Evolutionary conservation across 2,888 invertebrate species (phyloP).

Genomic region (Merodon equestris): DNA sequence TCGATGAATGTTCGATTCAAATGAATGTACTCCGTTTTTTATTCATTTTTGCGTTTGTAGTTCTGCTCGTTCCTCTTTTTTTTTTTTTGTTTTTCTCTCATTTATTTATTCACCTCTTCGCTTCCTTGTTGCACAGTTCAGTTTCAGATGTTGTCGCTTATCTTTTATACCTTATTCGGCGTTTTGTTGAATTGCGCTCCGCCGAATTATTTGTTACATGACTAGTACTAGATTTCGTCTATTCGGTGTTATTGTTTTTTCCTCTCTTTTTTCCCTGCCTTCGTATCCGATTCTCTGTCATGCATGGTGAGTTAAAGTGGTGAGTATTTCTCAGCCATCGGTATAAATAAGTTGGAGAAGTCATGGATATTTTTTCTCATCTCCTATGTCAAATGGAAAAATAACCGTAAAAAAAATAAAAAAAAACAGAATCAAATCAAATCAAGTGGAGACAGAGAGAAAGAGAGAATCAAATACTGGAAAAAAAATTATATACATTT

Average conservation of each 20-base stretch:
- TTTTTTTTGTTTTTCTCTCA: constrained; percentile 6
- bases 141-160: constrained; percentile 42
- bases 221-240: constrained; percentile 1
- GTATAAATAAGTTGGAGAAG: constrained; percentile 8
- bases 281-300: no score
- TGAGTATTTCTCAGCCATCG: constrained; percentile 45
- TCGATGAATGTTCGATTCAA: constrained; percentile 68
- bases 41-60: constrained; percentile 7
- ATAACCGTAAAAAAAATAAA: constrained; percentile 45
- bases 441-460: constrained; percentile 66
- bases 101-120: constrained; percentile 60
- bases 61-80: constrained; percentile 8
- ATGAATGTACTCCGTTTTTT: constrained; percentile 45
- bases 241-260: not conserved
- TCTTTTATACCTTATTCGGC: constrained; percentile 51
- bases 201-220: constrained; percentile 50
- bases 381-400: constrained; percentile 48
- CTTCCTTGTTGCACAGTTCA: constrained; percentile 65
- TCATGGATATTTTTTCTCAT: constrained; percentile 12
- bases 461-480: constrained; percentile 67
- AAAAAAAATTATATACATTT: constrained; percentile 52
- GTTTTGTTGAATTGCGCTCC: constrained; percentile 47
- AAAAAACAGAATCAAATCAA: constrained; percentile 65
- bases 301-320: constrained; percentile 16
- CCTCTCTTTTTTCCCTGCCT: no score